A percentile compares a stretch with the other conserved stretches of the same genome.
phyloP scores from a whole-genome alignment of 2,113 vertebrate species.

The Eulemur rufifrons region DNA sequence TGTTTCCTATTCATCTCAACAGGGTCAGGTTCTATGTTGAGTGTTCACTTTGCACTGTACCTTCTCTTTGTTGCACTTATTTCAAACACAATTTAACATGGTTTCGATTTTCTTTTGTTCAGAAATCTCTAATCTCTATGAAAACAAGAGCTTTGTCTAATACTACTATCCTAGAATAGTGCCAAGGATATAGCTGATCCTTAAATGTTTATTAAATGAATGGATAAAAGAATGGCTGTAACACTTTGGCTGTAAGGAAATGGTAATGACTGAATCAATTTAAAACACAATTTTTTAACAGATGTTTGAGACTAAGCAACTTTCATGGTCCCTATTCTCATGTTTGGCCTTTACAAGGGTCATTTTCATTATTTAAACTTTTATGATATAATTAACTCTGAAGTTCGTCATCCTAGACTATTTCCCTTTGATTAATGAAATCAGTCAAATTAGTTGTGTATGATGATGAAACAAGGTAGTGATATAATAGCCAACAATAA shows the following conservation, averaged over 20 bases:
- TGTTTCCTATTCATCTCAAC: not conserved
- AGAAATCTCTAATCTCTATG: not conserved
- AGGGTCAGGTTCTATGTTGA: not conserved
- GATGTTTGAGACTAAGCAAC: not conserved
- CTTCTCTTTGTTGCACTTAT: not conserved
- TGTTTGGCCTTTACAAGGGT: not conserved
- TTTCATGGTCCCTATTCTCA: not conserved
- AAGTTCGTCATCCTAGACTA: not conserved
- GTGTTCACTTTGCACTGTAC: not conserved
- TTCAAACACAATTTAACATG: not conserved
- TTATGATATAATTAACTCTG: not conserved
- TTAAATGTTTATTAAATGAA: not conserved
- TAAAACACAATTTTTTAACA: not conserved
- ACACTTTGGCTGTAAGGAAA: not conserved
- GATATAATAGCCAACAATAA: not conserved
- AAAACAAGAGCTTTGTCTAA: not conserved
- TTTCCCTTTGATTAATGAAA: not conserved
- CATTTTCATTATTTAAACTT: not conserved
- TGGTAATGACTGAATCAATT: not conserved
- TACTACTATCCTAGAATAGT: not conserved
- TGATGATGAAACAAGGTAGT: not conserved
- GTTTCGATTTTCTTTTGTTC: not conserved
- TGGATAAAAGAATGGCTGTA: not conserved
- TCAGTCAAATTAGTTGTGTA: not conserved
- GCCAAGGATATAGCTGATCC: not conserved